Percentiles rank a stretch among this genome's conserved stretches.
Conservation (phyloP, 2,113 vertebrate genomes). For the Bubo scandiacus region DNA sequence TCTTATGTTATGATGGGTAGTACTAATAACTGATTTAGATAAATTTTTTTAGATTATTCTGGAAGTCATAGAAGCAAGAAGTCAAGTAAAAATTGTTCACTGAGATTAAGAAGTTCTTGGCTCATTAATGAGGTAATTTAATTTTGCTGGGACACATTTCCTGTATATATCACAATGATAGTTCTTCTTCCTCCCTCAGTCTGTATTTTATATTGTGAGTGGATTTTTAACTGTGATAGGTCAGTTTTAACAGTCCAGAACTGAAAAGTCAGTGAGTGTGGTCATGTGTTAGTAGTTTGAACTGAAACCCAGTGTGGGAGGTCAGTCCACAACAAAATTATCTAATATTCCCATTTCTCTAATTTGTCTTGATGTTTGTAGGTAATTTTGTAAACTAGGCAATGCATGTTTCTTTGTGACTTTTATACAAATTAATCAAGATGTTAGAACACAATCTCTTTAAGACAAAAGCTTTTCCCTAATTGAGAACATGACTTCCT, state of each 20-base stretch:
- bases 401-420: neutral
- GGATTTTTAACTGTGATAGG: neutral
- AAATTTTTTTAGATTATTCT: neutral
- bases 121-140: neutral
- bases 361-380: neutral
- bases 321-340: neutral
- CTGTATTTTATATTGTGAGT: neutral
- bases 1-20: neutral
- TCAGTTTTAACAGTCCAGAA: neutral
- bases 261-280: neutral
- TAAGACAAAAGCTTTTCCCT: neutral
- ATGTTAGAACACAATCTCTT: neutral
- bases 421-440: neutral
- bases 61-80: neutral
- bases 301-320: neutral
- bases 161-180: neutral
- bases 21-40: neutral
- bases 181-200: neutral
- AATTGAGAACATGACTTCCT: neutral
- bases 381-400: neutral
- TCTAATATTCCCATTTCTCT: neutral
- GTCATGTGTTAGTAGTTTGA: neutral
- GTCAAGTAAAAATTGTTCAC: neutral
- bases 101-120: neutral
- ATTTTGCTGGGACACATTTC: neutral